Conservation (phyloP, 2,797 vertebrate species). For the Buceros bicornis region DNA sequence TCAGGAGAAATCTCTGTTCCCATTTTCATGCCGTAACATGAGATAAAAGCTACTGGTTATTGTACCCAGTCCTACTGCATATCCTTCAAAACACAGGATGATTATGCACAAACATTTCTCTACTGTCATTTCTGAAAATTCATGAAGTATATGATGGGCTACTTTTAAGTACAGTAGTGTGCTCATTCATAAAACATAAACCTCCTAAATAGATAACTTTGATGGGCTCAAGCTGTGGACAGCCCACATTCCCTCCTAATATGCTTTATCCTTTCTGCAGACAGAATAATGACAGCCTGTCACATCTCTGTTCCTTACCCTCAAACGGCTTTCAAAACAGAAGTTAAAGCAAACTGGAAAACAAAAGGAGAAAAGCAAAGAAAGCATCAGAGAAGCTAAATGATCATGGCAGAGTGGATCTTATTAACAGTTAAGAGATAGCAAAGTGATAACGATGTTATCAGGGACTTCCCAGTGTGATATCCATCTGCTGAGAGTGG, state of each 20-base stretch:
- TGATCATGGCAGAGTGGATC: background rate
- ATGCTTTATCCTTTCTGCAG: slow-evolving; percentile 13
- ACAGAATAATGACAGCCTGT: slow-evolving; percentile 12
- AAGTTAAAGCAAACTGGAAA: slow-evolving; percentile 11
- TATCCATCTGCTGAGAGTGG: background rate
- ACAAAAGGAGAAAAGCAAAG: slow-evolving; percentile 32
- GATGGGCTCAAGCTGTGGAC: slow-evolving; percentile 42
- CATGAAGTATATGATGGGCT: slow-evolving; percentile 5
- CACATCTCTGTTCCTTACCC: background rate
- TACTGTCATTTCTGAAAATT: slow-evolving; percentile 40
- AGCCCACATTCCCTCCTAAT: background rate
- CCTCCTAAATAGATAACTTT: slow-evolving; percentile 47
- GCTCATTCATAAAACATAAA: slow-evolving; percentile 70
- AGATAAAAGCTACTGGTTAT: slow-evolving; percentile 1
- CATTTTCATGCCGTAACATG: background rate
- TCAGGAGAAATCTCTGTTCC: background rate
- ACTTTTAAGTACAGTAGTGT: slow-evolving; percentile 40
- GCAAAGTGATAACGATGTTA: background rate
- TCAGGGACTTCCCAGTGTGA: background rate
- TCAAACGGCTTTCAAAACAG: background rate
- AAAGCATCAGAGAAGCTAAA: background rate
- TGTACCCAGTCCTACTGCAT: background rate
- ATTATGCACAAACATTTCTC: background rate
- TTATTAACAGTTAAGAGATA: background rate
- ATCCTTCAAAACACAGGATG: slow-evolving; percentile 18